Conservation (phyloP, 2,113 vertebrate genomes). For the Cebus imitator region DNA sequence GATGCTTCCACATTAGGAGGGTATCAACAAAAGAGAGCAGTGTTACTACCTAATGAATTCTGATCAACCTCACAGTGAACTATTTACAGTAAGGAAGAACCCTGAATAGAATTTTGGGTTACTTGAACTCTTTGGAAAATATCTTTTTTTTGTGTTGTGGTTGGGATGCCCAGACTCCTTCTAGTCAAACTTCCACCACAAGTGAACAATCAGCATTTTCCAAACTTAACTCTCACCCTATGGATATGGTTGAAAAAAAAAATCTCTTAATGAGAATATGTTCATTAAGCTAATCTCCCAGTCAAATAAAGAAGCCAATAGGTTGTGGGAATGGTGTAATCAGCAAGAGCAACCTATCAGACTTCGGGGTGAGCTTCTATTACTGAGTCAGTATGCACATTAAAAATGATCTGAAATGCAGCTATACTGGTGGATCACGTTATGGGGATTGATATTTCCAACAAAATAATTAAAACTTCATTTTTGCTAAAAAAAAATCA, state of each 20-base stretch:
- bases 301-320: not conserved
- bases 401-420: not conserved
- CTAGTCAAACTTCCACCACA: not conserved
- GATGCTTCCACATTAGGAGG: not conserved
- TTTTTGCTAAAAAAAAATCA: constrained; percentile 1
- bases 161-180: not conserved
- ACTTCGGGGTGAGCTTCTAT: not conserved
- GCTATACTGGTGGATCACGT: not conserved
- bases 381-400: not conserved
- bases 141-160: not conserved
- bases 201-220: not conserved
- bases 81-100: not conserved
- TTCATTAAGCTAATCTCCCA: not conserved
- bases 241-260: not conserved
- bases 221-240: not conserved
- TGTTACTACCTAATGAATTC: not conserved
- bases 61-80: not conserved
- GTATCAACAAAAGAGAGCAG: not conserved
- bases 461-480: constrained; percentile 18
- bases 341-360: not conserved
- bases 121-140: not conserved
- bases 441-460: not conserved
- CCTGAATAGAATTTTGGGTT: not conserved
- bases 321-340: not conserved
- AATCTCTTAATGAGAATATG: not conserved